Conservation (phyloP, 2,113 vertebrate genomes). For the Ivindomyrus marchei region DNA sequence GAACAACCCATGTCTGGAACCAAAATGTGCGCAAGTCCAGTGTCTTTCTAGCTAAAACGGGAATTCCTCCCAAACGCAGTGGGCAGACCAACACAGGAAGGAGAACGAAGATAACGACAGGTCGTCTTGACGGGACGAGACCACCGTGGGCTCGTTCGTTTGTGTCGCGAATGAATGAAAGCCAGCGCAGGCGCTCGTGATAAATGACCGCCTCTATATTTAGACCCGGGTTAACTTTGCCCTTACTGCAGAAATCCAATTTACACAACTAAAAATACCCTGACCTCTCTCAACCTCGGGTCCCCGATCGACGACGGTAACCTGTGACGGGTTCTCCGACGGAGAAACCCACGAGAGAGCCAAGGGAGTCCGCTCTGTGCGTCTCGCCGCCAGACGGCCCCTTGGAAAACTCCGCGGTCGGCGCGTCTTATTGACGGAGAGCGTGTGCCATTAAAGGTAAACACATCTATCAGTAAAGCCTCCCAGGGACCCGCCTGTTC, state of each 20-base stretch:
- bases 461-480: neutral
- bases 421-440: neutral
- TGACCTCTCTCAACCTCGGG: constrained; percentile 25
- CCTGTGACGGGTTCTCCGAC: neutral
- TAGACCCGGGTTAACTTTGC: constrained; percentile 13
- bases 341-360: neutral
- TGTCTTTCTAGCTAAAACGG: neutral
- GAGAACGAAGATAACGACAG: neutral
- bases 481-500: neutral
- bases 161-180: neutral
- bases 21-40: neutral
- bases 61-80: neutral
- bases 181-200: neutral
- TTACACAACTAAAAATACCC: constrained; percentile 36
- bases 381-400: neutral
- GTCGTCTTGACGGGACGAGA: neutral
- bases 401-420: neutral
- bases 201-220: constrained; percentile 12
- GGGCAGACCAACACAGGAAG: neutral
- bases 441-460: neutral
- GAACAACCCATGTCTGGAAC: neutral
- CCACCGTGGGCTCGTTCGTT: neutral
- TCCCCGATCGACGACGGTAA: neutral
- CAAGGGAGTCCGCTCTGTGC: neutral
- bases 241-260: constrained; percentile 32